These are phyloP conservation scores for Odontocerum albicorne DNA, from an alignment of 2,888 invertebrate species.

Conservation along the genomic window DNA sequence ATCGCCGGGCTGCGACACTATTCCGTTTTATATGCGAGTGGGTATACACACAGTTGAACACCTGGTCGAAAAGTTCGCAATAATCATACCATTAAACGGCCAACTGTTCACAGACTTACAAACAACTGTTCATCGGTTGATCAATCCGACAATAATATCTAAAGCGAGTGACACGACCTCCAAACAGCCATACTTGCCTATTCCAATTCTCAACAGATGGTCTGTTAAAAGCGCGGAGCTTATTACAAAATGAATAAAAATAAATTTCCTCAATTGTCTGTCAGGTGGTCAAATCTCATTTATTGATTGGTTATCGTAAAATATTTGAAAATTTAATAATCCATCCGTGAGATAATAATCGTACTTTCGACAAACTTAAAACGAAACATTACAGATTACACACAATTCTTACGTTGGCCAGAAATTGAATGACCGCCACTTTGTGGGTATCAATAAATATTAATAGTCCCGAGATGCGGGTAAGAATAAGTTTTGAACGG, in stretches of 20 bases:
- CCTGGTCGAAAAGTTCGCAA: slow-evolving; percentile 32
- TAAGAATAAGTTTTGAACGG: not conserved
- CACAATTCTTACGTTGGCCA: slow-evolving; percentile 2
- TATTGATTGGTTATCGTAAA: not conserved
- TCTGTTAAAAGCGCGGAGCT: slow-evolving; percentile 15
- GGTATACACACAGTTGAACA: slow-evolving; percentile 25
- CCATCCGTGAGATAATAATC: not conserved
- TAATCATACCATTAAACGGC: slow-evolving; percentile 18
- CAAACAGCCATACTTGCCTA: slow-evolving; percentile 1
- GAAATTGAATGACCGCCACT: slow-evolving; percentile 13
- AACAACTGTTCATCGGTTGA: slow-evolving; percentile 14
- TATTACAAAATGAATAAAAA: slow-evolving; percentile 18
- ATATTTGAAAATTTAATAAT: not conserved
- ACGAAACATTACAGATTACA: too few relatives aligned
- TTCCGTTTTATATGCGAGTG: slow-evolving; percentile 29
- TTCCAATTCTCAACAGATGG: slow-evolving; percentile 18
- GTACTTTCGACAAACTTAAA: too few relatives aligned
- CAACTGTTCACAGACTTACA: slow-evolving; percentile 23
- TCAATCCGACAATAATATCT: slow-evolving; percentile 20
- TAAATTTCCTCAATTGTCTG: slow-evolving; percentile 21
- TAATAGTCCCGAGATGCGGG: slow-evolving; percentile 16
- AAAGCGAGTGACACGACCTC: slow-evolving; percentile 14
- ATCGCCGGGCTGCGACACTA: slow-evolving; percentile 28
- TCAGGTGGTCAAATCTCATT: slow-evolving; percentile 19
- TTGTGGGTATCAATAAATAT: slow-evolving; percentile 13